Conservation (phyloP, 2,797 vertebrate genomes). For the Enteromius trimaculatus region DNA sequence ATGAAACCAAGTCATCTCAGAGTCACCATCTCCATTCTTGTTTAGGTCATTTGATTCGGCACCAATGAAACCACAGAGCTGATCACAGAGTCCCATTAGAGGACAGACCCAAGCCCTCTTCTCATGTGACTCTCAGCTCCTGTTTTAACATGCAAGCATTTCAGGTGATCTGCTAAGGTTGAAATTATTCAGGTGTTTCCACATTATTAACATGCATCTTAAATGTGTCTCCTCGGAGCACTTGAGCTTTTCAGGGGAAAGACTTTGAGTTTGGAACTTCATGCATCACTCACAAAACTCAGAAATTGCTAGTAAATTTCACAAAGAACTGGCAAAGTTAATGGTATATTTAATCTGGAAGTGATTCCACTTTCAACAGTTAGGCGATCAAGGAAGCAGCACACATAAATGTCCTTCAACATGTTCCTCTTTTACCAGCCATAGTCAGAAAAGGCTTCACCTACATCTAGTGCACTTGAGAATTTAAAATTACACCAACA, state of each 20-base stretch:
- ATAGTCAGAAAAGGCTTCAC: background rate
- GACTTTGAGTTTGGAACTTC: too few species aligned
- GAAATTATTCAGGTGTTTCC: background rate
- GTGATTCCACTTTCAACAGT: background rate
- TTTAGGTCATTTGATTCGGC: background rate
- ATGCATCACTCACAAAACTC: too few species aligned
- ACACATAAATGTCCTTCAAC: background rate
- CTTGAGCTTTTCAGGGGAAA: too few species aligned
- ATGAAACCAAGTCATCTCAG: background rate
- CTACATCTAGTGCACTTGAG: slow-evolving; percentile 9
- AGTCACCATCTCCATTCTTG: background rate
- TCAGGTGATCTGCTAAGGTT: background rate
- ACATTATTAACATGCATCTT: background rate
- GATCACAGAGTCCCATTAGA: background rate
- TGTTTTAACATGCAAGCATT: background rate
- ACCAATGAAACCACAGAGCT: background rate
- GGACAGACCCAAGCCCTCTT: background rate
- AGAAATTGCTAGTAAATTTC: too few species aligned
- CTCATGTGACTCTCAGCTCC: background rate
- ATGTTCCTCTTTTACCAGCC: background rate
- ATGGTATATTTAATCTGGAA: background rate
- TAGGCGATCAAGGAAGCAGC: background rate
- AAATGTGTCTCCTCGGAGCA: background rate
- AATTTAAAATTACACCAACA: slow-evolving; percentile 16
- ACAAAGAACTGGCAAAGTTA: background rate